Percentiles rank a stretch among this genome's conserved stretches.
Conservation (phyloP, 2,113 vertebrate genomes). For the Stigmatopora argus region DNA sequence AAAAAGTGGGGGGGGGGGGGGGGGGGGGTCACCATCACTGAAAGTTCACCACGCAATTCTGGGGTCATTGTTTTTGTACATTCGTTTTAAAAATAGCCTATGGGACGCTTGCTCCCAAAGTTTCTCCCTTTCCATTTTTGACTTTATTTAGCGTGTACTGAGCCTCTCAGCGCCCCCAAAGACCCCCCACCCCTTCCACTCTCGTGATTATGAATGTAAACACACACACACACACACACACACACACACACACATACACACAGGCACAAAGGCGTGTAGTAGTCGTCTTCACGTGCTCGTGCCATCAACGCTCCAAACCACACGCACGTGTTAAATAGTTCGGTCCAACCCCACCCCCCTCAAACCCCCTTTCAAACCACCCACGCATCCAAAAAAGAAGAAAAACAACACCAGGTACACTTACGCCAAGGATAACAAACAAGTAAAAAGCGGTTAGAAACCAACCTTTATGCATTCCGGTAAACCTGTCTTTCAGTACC, state of each 20-base stretch:
- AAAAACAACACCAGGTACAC: constrained; percentile 4
- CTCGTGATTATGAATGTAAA: constrained; percentile 65
- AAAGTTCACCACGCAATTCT: not conserved
- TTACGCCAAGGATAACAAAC: constrained; percentile 11
- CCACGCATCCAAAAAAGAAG: not conserved
- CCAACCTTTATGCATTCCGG: constrained; percentile 98
- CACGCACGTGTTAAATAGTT: constrained; percentile 14
- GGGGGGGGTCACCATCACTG: not conserved
- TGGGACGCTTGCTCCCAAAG: not conserved
- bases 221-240: constrained; percentile 59
- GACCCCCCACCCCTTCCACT: constrained; percentile 52
- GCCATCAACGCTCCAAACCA: constrained; percentile 6
- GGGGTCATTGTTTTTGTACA: not conserved
- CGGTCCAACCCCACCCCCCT: not conserved
- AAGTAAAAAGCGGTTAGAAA: constrained; percentile 18
- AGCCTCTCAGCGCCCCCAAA: not conserved
- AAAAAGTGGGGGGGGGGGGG: too few species aligned
- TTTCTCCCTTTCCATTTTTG: not conserved
- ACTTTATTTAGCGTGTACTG: not conserved
- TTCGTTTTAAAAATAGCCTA: not conserved
- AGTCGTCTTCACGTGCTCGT: constrained; percentile 7
- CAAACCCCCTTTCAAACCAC: not conserved
- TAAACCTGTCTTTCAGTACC: constrained; percentile 97
- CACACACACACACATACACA: constrained; percentile 38
- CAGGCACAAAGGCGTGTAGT: constrained; percentile 5